Evolutionary conservation across 1,140 invertebrate genomes (phyloP).

Genomic region (Heliconius hewitsoni): DNA sequence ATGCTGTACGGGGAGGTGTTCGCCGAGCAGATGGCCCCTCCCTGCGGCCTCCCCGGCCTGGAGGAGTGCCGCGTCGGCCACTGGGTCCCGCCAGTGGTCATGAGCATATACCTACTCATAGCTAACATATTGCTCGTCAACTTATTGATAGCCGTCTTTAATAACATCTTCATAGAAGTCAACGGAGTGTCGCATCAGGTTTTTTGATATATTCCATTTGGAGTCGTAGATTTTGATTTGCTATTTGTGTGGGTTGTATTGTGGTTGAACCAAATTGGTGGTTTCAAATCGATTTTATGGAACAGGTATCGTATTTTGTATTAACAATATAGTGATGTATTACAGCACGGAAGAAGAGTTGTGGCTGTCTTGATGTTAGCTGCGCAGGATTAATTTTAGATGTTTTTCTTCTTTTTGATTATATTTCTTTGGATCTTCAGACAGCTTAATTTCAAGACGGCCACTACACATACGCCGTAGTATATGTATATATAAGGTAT

Average conservation of each 20-base stretch:
- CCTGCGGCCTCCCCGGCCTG: slow-evolving; percentile 87
- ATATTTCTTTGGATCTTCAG: too few species aligned
- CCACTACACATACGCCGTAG: too few species aligned
- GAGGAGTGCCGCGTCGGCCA: slow-evolving; percentile 90
- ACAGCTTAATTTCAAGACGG: too few species aligned
- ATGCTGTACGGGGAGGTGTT: slow-evolving; percentile 99
- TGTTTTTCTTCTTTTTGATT: too few species aligned
- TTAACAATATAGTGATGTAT: too few species aligned
- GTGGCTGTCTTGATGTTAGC: too few species aligned
- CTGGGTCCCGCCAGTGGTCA: slow-evolving; percentile 96
- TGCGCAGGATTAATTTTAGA: too few species aligned
- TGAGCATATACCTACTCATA: slow-evolving; percentile 97
- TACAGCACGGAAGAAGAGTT: too few species aligned
- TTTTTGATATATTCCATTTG: slow-evolving; percentile 31
- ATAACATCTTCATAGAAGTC: slow-evolving; percentile 98
- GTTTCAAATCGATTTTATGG: neutral
- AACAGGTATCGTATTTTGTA: neutral
- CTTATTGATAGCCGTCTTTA: slow-evolving; percentile 98
- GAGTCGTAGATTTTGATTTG: slow-evolving; percentile 11
- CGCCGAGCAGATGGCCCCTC: slow-evolving; percentile 94
- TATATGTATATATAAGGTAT: neutral
- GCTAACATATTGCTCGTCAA: slow-evolving; percentile 98
- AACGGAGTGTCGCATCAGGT: slow-evolving; percentile 96
- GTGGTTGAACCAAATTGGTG: neutral
- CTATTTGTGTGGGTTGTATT: slow-evolving; percentile 12